Evolutionary conservation across 2,888 invertebrate genomes (phyloP), one percentile per base, ranked within the genome.

Genomic region (Ethmia dodecea): DNA sequence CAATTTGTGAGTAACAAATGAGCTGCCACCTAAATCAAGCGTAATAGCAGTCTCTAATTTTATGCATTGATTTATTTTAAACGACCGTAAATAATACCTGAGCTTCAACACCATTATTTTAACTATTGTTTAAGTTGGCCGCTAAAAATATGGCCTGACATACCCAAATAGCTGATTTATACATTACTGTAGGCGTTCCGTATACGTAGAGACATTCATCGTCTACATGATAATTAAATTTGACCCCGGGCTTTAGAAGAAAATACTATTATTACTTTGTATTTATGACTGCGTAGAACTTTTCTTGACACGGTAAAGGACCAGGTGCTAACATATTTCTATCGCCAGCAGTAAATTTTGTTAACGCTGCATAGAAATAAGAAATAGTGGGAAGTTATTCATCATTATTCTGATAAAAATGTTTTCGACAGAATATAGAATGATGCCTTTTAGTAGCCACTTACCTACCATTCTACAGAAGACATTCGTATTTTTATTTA

Each of bases 141-240:
- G 59, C 63, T 71, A 66, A 75, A 68, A 68, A 70, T 73, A 75
- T 71, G 49, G 57, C 50, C 52, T 49, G 50, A 49, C 52, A 45
- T 51, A 45, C 45, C 40, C 47, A 48, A 56, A 57, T 47, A 50
- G 49, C 59, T 74, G 74, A 80, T 79, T 79, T 77, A 80, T 76
- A 56, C 42, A 37, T 64, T 45, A 60, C 65, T 73, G 72, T 76
- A 71, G 81, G 81, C 77, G 78, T 70, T 63, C 52, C 55, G 50
- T 45, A 50, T 54, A 51, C 47, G 35, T 43, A 43, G 45, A 55
- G 53, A 57, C 54, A 69, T 70, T 71, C 73, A 50, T 70, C 76
- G 66, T 62, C 53, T 67, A 76, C 72, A 73, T 74, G 83, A 83
- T 86, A 83, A 84, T 86, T 83, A 83, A 83, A 83, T 81, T 74